These are phyloP conservation scores for Varanus komodoensis DNA, from an alignment of 2,113 vertebrate species.

Conservation along the genomic window DNA sequence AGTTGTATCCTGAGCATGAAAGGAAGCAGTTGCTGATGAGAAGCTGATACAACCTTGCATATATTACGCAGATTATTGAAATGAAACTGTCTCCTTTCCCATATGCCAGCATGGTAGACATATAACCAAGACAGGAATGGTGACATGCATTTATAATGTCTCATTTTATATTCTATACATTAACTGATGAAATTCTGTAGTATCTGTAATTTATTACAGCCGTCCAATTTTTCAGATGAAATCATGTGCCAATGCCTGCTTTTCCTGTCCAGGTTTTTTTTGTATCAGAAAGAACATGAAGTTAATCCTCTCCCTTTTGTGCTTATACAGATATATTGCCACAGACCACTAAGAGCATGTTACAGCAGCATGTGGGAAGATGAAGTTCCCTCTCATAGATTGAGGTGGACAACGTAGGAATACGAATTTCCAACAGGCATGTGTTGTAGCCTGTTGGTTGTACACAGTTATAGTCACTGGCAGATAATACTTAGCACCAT, in stretches of 20 bases:
- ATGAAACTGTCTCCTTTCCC: not conserved
- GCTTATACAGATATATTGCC: not conserved
- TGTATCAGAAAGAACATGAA: not conserved
- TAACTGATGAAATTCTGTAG: not conserved
- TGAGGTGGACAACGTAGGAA: not conserved
- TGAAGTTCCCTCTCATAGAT: not conserved
- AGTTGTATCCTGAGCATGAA: constrained; percentile 44
- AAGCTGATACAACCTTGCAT: not conserved
- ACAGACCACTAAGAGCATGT: not conserved
- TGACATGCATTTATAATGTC: not conserved
- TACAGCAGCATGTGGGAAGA: not conserved
- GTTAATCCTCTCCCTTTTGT: not conserved
- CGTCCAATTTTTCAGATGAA: not conserved
- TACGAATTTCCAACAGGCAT: not conserved
- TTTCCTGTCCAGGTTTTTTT: too few species aligned
- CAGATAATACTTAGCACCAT: not conserved
- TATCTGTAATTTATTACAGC: not conserved
- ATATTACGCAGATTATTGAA: not conserved
- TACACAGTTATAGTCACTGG: not conserved
- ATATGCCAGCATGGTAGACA: not conserved
- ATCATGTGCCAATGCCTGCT: not conserved
- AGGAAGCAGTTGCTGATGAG: not conserved
- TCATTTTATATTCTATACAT: not conserved
- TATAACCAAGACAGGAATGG: not conserved
- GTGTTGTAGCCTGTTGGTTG: not conserved